Conservation (phyloP, 2,113 vertebrate species). For the Upupa epops region DNA sequence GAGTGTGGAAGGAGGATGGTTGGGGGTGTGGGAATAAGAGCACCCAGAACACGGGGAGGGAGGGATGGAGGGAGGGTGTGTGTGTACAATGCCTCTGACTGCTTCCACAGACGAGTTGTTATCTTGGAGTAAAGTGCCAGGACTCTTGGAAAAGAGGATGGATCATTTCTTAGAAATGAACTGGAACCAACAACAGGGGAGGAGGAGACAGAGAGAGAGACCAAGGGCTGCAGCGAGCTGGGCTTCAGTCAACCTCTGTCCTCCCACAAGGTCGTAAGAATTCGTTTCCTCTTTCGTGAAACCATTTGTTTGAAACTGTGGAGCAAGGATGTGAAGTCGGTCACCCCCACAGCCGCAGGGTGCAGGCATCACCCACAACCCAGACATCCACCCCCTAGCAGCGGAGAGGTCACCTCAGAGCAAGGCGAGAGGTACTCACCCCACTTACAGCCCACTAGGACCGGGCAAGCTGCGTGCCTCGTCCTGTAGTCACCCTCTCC, state of each 20-base stretch:
- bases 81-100: slow-evolving; percentile 33
- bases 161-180: slow-evolving; percentile 74
- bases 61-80: too few species aligned
- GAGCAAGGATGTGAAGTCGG: slow-evolving; percentile 21
- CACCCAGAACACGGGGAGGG: not conserved
- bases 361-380: not conserved
- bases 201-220: not conserved
- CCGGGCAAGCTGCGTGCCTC: slow-evolving; percentile 94
- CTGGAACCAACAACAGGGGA: slow-evolving; percentile 29
- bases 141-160: slow-evolving; percentile 24
- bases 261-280: slow-evolving; percentile 93
- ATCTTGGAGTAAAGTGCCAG: slow-evolving; percentile 51
- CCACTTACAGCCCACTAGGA: slow-evolving; percentile 98
- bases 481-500: slow-evolving; percentile 97
- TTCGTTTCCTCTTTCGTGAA: slow-evolving; percentile 96
- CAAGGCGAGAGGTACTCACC: slow-evolving; percentile 79
- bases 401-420: not conserved
- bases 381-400: not conserved
- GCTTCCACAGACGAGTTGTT: not conserved
- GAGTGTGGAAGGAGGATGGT: not conserved
- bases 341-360: not conserved
- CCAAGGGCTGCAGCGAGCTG: not conserved
- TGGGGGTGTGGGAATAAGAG: not conserved
- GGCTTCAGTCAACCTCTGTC: slow-evolving; percentile 90
- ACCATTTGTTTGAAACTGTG: slow-evolving; percentile 98